phyloP scores from a whole-genome alignment of 2,797 vertebrate species.

The Sebastes dallii region DNA sequence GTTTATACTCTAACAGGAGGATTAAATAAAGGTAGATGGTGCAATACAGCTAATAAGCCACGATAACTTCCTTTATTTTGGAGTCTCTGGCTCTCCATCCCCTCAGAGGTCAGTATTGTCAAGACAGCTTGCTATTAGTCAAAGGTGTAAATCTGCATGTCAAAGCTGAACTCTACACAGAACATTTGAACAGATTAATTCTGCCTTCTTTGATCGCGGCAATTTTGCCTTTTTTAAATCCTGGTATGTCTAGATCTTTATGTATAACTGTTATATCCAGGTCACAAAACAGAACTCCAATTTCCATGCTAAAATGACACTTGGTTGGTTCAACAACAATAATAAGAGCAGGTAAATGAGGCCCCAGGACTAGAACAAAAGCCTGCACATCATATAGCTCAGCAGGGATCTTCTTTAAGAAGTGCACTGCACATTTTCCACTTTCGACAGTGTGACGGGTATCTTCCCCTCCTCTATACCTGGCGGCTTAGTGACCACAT shows the following conservation, averaged over 20 bases:
- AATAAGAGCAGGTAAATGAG: background rate
- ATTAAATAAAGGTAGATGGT: background rate
- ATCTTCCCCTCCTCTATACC: constrained; percentile 84
- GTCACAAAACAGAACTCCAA: background rate
- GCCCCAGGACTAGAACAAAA: constrained; percentile 9
- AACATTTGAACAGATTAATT: background rate
- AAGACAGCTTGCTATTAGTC: background rate
- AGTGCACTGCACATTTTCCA: constrained; percentile 88
- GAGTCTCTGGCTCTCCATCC: background rate
- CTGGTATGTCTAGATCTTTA: background rate
- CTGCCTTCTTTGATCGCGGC: background rate
- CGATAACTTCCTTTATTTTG: background rate
- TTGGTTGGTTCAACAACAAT: background rate
- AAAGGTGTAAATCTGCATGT: rapidly evolving
- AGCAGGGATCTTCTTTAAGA: constrained; percentile 55
- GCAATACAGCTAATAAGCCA: background rate
- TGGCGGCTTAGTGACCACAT: constrained; percentile 88
- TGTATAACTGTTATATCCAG: background rate
- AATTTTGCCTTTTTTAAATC: background rate
- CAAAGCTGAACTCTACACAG: background rate
- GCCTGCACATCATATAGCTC: background rate
- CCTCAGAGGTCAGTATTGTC: background rate
- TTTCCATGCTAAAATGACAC: background rate
- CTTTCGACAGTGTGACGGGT: constrained; percentile 87
- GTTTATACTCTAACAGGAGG: background rate